Evolutionary conservation across 2,888 invertebrate species (phyloP).

Genomic region (Hedya salicella): DNA sequence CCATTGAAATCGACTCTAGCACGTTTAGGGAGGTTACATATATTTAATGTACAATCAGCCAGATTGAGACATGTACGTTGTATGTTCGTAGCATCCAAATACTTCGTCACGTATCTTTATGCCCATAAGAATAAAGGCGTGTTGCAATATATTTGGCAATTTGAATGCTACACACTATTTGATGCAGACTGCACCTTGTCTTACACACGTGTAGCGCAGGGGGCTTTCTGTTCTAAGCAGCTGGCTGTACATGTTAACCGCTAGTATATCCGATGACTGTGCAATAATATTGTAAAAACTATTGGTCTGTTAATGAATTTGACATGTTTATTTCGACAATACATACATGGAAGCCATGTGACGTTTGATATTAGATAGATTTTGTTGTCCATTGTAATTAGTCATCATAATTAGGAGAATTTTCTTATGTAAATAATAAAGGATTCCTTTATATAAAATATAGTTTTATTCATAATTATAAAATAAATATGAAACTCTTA

Average conservation of each 20-base stretch:
- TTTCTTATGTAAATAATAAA: conserved; percentile 84
- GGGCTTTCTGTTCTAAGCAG: too few relatives aligned
- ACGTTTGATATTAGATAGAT: conserved; percentile 78
- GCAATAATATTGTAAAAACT: neutral
- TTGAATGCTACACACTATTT: too few relatives aligned
- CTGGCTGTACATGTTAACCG: conserved; percentile 5
- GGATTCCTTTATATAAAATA: conserved; percentile 72
- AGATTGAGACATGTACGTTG: too few relatives aligned
- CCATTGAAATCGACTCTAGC: too few relatives aligned
- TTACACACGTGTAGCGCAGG: too few relatives aligned
- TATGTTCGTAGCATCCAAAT: too few relatives aligned
- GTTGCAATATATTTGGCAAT: too few relatives aligned
- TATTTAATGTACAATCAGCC: too few relatives aligned
- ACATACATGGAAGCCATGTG: conserved; percentile 59
- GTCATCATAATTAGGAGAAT: conserved; percentile 80
- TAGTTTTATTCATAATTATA: conserved; percentile 57
- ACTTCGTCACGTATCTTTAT: too few relatives aligned
- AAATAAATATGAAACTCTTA: neutral
- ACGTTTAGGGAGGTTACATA: too few relatives aligned
- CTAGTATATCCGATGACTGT: conserved; percentile 20
- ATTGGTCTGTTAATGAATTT: conserved; percentile 43
- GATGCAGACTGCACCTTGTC: too few relatives aligned
- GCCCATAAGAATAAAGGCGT: too few relatives aligned
- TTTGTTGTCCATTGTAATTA: conserved; percentile 82
- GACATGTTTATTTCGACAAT: conserved; percentile 45